These are phyloP conservation scores for Drosophila tristis DNA, from an alignment of 1,140 invertebrate species.

Conservation along the genomic window DNA sequence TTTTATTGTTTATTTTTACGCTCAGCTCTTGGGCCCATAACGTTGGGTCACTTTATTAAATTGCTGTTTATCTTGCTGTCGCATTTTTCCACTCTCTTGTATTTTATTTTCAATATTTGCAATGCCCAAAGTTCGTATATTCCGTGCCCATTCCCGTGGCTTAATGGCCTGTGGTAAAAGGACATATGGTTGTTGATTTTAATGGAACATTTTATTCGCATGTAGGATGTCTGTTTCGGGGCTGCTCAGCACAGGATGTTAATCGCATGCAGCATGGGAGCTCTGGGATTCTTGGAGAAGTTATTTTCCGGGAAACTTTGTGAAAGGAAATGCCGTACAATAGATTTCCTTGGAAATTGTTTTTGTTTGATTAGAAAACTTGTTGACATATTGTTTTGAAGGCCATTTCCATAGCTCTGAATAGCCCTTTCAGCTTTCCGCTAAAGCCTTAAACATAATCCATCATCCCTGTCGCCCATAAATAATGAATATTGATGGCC, in stretches of 20 bases:
- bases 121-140: neutral
- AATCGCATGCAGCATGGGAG: slow-evolving; percentile 3
- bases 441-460: neutral
- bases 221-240: slow-evolving; percentile 12
- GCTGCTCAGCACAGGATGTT: too few species aligned
- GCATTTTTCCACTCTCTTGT: slow-evolving; percentile 23
- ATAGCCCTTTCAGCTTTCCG: neutral
- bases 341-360: too few species aligned
- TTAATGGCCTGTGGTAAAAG: slow-evolving; percentile 59
- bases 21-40: slow-evolving; percentile 46
- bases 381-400: too few species aligned
- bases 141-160: slow-evolving; percentile 6
- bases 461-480: slow-evolving; percentile 13
- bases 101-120: slow-evolving; percentile 39
- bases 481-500: slow-evolving; percentile 70
- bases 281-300: too few species aligned
- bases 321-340: too few species aligned
- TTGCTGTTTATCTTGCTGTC: slow-evolving; percentile 63
- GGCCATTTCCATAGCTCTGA: too few species aligned
- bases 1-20: slow-evolving; percentile 70
- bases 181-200: slow-evolving; percentile 71
- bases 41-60: slow-evolving; percentile 70
- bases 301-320: too few species aligned
- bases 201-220: slow-evolving; percentile 47
- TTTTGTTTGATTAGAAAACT: too few species aligned